phyloP scores from a whole-genome alignment of 2,888 invertebrate species.

The Amphiduros pacificus region DNA sequence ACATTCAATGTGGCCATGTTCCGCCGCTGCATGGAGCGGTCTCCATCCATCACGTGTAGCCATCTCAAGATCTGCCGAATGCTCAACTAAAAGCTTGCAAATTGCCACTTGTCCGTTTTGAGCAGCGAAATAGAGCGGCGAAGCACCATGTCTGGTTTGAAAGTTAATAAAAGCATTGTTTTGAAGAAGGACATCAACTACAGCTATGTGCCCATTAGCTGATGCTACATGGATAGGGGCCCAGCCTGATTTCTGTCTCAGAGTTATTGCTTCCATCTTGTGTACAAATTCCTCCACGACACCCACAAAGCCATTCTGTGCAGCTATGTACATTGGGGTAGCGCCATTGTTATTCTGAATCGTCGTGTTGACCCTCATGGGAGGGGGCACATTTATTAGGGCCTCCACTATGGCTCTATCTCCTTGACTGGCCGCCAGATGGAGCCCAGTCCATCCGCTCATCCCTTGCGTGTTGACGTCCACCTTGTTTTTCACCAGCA shows the following conservation, averaged over 20 bases:
- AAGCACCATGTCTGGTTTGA: conserved; percentile 22
- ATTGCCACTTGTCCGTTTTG: conserved; percentile 21
- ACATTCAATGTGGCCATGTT: conserved; percentile 16
- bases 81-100: conserved; percentile 5
- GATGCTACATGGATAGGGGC: conserved; percentile 26
- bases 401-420: conserved; percentile 16
- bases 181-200: conserved; percentile 16
- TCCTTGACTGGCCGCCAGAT: conserved; percentile 24
- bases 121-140: conserved; percentile 23
- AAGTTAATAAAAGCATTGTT: conserved; percentile 16
- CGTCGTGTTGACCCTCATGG: neutral
- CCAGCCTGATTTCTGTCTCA: conserved; percentile 24
- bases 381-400: neutral
- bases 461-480: conserved; percentile 26
- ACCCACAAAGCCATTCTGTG: conserved; percentile 22
- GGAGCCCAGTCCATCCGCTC: conserved; percentile 22
- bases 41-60: conserved; percentile 23
- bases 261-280: conserved; percentile 20
- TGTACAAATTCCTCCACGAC: conserved; percentile 17
- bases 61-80: conserved; percentile 16
- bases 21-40: conserved; percentile 20
- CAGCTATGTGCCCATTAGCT: conserved; percentile 19
- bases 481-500: conserved; percentile 19
- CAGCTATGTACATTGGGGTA: conserved; percentile 28
- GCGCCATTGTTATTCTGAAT: conserved; percentile 25